Evolutionary conservation across 2,888 invertebrate genomes (phyloP).

Genomic region (Pyrocoelia pectoralis): DNA sequence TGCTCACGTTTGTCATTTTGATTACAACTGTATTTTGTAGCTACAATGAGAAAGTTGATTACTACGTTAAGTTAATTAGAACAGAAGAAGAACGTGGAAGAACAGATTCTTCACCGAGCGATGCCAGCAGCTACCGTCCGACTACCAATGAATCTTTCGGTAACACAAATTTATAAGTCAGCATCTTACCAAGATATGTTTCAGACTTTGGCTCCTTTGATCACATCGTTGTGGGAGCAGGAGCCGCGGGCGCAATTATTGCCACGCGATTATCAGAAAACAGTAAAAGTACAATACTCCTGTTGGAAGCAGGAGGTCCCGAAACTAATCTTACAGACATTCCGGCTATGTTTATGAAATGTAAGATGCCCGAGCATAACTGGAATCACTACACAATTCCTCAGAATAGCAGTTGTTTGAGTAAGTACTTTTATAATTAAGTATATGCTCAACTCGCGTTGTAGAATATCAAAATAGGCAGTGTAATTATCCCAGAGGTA

Average conservation of each 20-base stretch:
- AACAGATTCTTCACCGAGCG: no score
- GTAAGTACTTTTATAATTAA: no score
- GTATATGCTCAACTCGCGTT: no score
- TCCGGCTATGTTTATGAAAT: conserved; percentile 7
- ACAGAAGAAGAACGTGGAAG: no score
- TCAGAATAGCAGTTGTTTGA: conserved; percentile 16
- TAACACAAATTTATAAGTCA: no score
- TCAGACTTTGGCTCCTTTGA: conserved; percentile 60
- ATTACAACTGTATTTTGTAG: no score
- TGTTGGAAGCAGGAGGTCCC: conserved; percentile 68
- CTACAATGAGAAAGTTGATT: no score
- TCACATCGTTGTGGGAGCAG: conserved; percentile 74
- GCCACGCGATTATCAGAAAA: conserved; percentile 72
- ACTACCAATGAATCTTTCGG: no score
- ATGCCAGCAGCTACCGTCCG: no score
- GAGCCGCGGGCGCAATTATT: conserved; percentile 71
- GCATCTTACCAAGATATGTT: no score
- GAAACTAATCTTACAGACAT: conserved; percentile 23
- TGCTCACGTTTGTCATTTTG: no score
- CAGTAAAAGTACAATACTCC: conserved; percentile 68
- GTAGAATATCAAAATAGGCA: not conserved
- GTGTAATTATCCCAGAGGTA: not conserved
- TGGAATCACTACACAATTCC: conserved; percentile 24
- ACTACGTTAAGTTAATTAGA: no score
- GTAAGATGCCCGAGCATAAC: conserved; percentile 15